Conservation (phyloP, 2,888 invertebrate genomes). For the Dolomedes plantarius region DNA sequence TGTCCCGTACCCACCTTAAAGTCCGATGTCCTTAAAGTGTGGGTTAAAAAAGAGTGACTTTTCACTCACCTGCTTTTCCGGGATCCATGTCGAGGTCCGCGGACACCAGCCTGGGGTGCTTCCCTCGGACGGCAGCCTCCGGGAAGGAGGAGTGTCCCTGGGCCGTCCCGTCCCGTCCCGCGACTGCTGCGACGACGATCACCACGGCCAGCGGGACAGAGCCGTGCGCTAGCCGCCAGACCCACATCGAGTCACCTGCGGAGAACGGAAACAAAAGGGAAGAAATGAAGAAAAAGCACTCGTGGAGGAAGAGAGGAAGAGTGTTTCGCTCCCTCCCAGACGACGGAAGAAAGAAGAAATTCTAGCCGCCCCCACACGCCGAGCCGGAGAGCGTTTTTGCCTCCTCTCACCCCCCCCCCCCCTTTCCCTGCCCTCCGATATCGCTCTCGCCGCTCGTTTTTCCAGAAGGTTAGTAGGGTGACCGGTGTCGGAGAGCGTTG, state of each 20-base stretch:
- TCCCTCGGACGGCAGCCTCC: background rate
- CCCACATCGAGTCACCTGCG: constrained; percentile 13
- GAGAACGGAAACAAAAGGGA: too few species aligned
- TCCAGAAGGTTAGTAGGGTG: background rate
- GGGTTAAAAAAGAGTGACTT: too few species aligned
- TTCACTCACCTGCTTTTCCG: constrained; percentile 48
- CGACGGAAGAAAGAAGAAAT: constrained; percentile 1
- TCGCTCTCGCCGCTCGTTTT: background rate
- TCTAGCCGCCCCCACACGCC: background rate
- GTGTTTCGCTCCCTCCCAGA: background rate
- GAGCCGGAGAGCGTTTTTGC: background rate
- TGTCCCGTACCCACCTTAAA: too few species aligned
- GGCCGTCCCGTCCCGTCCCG: background rate
- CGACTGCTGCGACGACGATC: background rate
- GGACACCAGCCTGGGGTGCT: constrained; percentile 41
- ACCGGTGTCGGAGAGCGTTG: background rate
- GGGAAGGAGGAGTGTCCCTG: background rate
- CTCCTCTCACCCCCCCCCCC: background rate
- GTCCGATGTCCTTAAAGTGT: too few species aligned
- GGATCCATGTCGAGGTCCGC: constrained; percentile 53
- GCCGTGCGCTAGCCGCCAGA: background rate
- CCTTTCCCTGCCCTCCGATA: background rate
- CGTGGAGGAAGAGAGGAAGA: background rate
- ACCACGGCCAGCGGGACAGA: constrained; percentile 25
- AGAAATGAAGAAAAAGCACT: background rate